Conservation (phyloP, 2,113 vertebrate species). For the Cyphomyrus discorhynchus region DNA sequence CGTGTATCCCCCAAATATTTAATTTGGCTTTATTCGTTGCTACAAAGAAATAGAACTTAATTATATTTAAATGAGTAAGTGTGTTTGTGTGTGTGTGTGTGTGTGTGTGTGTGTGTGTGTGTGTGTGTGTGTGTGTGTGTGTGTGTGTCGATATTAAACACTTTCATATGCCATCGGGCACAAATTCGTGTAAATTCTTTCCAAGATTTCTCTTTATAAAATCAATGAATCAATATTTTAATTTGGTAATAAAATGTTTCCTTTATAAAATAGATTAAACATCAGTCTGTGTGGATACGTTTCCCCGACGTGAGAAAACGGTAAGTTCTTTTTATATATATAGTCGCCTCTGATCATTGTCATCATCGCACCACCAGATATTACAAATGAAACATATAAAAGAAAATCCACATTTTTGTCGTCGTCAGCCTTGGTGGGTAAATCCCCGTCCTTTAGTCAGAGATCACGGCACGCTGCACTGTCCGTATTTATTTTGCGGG, state of each 20-base stretch:
- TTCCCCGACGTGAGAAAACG: conserved; percentile 42
- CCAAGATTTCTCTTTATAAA: conserved; percentile 59
- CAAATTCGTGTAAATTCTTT: conserved; percentile 66
- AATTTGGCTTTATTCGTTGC: neutral
- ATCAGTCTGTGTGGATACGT: conserved; percentile 33
- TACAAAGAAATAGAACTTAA: neutral
- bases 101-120: neutral
- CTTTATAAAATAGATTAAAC: conserved; percentile 12
- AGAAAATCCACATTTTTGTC: conserved; percentile 20
- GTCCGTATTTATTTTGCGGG: conserved; percentile 80
- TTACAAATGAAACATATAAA: conserved; percentile 13
- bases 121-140: neutral
- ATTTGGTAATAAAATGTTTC: conserved; percentile 58
- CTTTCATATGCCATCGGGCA: conserved; percentile 93
- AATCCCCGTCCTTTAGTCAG: conserved; percentile 66
- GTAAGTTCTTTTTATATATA: neutral
- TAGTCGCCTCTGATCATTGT: conserved; percentile 13
- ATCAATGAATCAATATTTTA: conserved; percentile 45
- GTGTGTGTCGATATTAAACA: conserved; percentile 70
- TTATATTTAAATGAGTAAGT: neutral
- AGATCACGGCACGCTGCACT: conserved; percentile 79
- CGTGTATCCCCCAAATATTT: neutral
- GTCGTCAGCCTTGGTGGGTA: conserved; percentile 36
- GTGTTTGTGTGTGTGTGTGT: too few relatives aligned
- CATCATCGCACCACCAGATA: conserved; percentile 21